Conservation (phyloP, 2,797 vertebrate genomes). For the Odontamblyopus rebecca region DNA sequence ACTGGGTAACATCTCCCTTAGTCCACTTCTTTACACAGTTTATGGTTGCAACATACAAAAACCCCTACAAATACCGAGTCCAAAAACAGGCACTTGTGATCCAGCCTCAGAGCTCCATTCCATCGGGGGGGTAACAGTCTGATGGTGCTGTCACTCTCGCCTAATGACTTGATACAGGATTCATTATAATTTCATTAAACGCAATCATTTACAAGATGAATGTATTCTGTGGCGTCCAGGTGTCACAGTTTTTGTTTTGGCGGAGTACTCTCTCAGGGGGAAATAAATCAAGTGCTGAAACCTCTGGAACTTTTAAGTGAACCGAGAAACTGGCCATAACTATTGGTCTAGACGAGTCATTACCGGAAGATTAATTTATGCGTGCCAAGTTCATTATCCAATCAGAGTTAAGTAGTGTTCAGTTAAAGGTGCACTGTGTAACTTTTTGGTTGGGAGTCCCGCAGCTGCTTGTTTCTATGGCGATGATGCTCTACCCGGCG, state of each 20-base stretch:
- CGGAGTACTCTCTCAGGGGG: not conserved
- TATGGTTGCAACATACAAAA: not conserved
- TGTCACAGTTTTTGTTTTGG: not conserved
- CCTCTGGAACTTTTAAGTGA: not conserved
- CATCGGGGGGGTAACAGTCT: not conserved
- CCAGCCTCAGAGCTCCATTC: not conserved
- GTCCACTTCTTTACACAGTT: too few relatives aligned
- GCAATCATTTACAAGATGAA: not conserved
- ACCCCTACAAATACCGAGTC: not conserved
- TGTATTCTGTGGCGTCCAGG: not conserved
- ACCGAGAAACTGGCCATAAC: not conserved
- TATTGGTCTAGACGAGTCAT: slow-evolving; percentile 2
- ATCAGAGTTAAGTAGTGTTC: not conserved
- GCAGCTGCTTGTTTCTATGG: too few relatives aligned
- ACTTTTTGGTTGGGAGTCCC: not conserved
- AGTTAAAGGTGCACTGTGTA: not conserved
- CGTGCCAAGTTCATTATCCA: not conserved
- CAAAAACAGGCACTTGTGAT: not conserved
- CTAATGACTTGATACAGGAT: not conserved
- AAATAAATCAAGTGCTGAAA: not conserved
- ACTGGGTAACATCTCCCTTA: too few relatives aligned
- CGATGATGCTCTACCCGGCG: too few relatives aligned
- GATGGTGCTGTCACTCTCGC: not conserved
- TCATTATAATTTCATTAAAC: not conserved
- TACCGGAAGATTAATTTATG: not conserved